Evolutionary conservation across 2,888 invertebrate genomes (phyloP).

Genomic region (Syrphus vitripennis): DNA sequence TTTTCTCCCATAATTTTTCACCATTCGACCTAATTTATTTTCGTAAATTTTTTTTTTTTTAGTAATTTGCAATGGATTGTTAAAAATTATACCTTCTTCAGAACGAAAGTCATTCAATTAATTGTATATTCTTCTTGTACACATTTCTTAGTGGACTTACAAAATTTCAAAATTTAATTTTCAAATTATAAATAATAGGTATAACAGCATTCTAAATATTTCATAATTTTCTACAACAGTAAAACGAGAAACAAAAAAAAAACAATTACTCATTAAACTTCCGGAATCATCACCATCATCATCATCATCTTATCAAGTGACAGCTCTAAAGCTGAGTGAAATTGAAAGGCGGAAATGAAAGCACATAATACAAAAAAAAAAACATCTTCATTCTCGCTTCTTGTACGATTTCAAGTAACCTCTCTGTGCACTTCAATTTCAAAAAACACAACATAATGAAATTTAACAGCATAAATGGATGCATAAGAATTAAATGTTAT

Average conservation of each 20-base stretch:
- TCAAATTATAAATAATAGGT: background rate
- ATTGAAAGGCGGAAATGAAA: conserved; percentile 27
- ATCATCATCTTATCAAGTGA: background rate
- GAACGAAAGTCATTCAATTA: background rate
- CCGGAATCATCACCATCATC: background rate
- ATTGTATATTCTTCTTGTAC: background rate
- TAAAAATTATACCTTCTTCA: background rate
- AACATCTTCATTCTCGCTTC: background rate
- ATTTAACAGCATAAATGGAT: background rate
- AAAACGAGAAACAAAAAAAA: no score
- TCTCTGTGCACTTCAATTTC: background rate
- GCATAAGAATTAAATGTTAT: background rate
- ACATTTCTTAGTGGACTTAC: background rate
- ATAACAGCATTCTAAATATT: background rate
- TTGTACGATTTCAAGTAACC: background rate
- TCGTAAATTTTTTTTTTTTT: no score
- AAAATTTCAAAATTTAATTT: background rate
- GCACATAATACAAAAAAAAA: background rate
- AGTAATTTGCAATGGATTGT: background rate
- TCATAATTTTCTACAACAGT: background rate
- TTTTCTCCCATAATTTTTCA: background rate
- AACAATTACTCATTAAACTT: background rate
- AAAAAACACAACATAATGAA: background rate
- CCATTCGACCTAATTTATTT: background rate
- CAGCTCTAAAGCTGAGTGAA: conserved; percentile 1